Base-by-base conservation (phyloP, 2,113 vertebrate genomes). In the Misgurnus anguillicaudatus region DNA sequence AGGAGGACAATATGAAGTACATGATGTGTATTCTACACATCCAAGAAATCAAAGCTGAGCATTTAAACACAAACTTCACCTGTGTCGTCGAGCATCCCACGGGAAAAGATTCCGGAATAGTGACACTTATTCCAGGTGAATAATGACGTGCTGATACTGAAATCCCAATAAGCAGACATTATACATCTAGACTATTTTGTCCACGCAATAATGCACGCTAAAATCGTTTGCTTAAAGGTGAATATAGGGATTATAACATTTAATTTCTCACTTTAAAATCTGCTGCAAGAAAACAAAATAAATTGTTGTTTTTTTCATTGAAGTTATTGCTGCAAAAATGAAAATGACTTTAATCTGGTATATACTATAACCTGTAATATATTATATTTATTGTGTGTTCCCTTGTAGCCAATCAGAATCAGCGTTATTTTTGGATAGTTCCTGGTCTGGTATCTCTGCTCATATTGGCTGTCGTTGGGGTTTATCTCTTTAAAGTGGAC, bases 401-500 rank as follows among this genome's bases (percentile, higher is more conserved):
- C 31, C 24, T 82, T 14, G 42, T 71, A 93, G 92, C 77, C 0
- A 76, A 87, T 82, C 75, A 77, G 80, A 87, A 61, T 0, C 41
- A 3, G 9, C 21, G 87, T 64, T 21, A 86, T 71, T 62, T 4
- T 14, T 38, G 0, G 2, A 4, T 90, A 38, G 42, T 72, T 1
- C 3, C 88, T 1, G 79, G 85, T 63, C 45, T 89, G 38, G 1
- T 51, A 6, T 17, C 79, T 4, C 38, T 71, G 19, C 4, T 91
- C 42, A 16, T 87, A 19, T 24, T 89, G 57, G 48, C 36, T 0
- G 0, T 85, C 8, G 39, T 69, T 17, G 61, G 42, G 0, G 78
- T 39, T 38, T 48, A 62, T 61, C 9, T 64, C 24, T 85, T 88
- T 57, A 90, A 75, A 75, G 74, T 90, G 0, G 87, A 93, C 2